Evolutionary conservation across 2,888 invertebrate species (phyloP).

Genomic region (Protodeltote pygarga): DNA sequence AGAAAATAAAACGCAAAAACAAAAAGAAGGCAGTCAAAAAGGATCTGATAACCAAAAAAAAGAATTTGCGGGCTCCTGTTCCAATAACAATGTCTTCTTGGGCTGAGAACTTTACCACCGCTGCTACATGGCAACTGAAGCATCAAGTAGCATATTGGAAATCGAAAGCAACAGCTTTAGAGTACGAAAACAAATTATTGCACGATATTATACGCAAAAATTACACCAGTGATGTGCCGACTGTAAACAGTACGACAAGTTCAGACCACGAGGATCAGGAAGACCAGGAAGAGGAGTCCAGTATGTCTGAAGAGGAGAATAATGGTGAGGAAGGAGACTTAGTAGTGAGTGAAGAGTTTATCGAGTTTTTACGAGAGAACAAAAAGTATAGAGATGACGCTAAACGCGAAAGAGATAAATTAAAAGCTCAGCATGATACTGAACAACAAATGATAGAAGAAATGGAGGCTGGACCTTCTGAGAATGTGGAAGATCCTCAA

Average conservation of each 20-base stretch:
- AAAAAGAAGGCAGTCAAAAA: slow-evolving; percentile 48
- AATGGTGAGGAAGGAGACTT: slow-evolving; percentile 59
- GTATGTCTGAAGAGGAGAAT: slow-evolving; percentile 51
- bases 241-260: slow-evolving; percentile 15
- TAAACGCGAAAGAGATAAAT: slow-evolving; percentile 61
- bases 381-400: slow-evolving; percentile 83
- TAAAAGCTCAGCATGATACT: slow-evolving; percentile 52
- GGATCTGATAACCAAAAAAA: slow-evolving; percentile 38
- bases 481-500: slow-evolving; percentile 56
- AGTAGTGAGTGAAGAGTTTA: slow-evolving; percentile 88
- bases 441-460: slow-evolving; percentile 41
- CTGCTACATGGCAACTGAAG: slow-evolving; percentile 82
- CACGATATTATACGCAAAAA: slow-evolving; percentile 80
- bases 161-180: slow-evolving; percentile 84
- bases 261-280: slow-evolving; percentile 22
- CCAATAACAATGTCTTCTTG: slow-evolving; percentile 71
- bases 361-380: slow-evolving; percentile 88
- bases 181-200: slow-evolving; percentile 86
- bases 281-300: slow-evolving; percentile 42
- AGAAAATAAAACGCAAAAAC: slow-evolving; percentile 55
- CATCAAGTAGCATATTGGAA: slow-evolving; percentile 89
- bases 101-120: slow-evolving; percentile 73
- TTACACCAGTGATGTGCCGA: slow-evolving; percentile 35
- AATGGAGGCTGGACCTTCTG: slow-evolving; percentile 54
- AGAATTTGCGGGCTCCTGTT: slow-evolving; percentile 42